Conservation (phyloP, 2,113 vertebrate genomes). For the Geococcyx californianus region DNA sequence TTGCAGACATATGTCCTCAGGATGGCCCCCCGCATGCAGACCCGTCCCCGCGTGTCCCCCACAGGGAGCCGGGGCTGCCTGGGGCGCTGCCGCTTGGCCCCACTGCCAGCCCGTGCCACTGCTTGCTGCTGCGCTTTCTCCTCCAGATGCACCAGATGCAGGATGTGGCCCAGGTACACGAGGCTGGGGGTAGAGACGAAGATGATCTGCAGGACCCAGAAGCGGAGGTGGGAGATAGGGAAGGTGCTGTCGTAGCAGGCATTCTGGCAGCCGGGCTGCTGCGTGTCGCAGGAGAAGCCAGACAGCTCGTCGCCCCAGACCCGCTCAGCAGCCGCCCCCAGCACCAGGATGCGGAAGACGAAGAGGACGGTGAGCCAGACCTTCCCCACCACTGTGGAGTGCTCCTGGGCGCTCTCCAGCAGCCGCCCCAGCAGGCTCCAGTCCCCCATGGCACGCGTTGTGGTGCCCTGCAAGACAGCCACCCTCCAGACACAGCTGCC, state of each 20-base stretch:
- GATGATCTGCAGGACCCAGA: conserved; percentile 94
- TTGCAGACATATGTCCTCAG: conserved; percentile 86
- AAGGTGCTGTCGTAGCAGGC: conserved; percentile 90
- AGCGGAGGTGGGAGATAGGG: conserved; percentile 90
- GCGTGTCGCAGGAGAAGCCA: conserved; percentile 88
- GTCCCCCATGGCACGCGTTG: conserved; percentile 77
- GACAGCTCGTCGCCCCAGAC: conserved; percentile 89
- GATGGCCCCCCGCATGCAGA: conserved; percentile 79
- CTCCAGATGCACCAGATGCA: conserved; percentile 86
- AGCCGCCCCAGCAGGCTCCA: conserved; percentile 86
- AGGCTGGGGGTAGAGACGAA: conserved; percentile 89
- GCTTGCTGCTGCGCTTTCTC: conserved; percentile 77
- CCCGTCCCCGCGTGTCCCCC: conserved; percentile 72
- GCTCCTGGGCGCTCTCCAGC: conserved; percentile 87
- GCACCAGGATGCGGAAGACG: conserved; percentile 87
- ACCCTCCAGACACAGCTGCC: background rate
- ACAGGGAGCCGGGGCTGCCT: conserved; percentile 58
- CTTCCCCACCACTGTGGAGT: conserved; percentile 87
- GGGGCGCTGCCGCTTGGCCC: conserved; percentile 44
- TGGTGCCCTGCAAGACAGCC: conserved; percentile 28
- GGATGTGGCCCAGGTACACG: conserved; percentile 88
- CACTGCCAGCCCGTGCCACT: background rate
- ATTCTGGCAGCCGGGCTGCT: conserved; percentile 89
- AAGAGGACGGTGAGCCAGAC: conserved; percentile 90
- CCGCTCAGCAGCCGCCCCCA: conserved; percentile 84